phyloP scores from a whole-genome alignment of 2,797 vertebrate genomes.

The Clarias pachynema region DNA sequence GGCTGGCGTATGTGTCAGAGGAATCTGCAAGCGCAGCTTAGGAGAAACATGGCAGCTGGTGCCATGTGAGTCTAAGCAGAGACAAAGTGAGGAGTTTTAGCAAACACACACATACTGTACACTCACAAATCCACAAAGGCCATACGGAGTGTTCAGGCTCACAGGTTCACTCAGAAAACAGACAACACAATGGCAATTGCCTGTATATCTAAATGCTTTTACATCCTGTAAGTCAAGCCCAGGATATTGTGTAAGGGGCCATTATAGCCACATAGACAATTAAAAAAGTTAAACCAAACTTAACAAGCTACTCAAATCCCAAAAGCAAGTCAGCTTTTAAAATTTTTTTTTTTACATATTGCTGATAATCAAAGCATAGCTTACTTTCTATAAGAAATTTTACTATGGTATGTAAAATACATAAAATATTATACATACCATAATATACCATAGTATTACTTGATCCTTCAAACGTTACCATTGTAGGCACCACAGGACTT shows the following conservation, averaged over 20 bases:
- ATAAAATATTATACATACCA: too few species aligned
- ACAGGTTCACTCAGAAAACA: not conserved
- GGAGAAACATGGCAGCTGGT: slow-evolving; percentile 70
- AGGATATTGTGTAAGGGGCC: not conserved
- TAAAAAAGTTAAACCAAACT: not conserved
- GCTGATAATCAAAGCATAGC: not conserved
- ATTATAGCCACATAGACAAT: too few species aligned
- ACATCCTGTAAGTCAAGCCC: not conserved
- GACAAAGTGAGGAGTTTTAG: slow-evolving; percentile 33
- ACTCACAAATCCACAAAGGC: not conserved
- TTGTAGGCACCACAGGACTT: too few species aligned
- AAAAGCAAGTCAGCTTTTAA: not conserved
- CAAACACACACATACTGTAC: slow-evolving; percentile 4
- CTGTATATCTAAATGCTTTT: not conserved
- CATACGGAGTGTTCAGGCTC: not conserved
- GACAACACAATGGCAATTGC: not conserved
- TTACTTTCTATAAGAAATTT: not conserved
- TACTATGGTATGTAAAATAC: too few species aligned
- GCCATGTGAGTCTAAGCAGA: slow-evolving; percentile 64
- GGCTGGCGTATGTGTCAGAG: slow-evolving; percentile 74
- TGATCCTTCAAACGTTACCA: too few species aligned
- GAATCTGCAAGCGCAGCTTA: slow-evolving; percentile 66
- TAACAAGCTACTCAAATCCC: not conserved
- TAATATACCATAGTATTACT: too few species aligned
- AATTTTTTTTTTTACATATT: not conserved